Evolutionary conservation across 1,140 invertebrate genomes (phyloP), one percentile per base, ranked within the genome.

Genomic region (Zeugodacus cucurbitae): DNA sequence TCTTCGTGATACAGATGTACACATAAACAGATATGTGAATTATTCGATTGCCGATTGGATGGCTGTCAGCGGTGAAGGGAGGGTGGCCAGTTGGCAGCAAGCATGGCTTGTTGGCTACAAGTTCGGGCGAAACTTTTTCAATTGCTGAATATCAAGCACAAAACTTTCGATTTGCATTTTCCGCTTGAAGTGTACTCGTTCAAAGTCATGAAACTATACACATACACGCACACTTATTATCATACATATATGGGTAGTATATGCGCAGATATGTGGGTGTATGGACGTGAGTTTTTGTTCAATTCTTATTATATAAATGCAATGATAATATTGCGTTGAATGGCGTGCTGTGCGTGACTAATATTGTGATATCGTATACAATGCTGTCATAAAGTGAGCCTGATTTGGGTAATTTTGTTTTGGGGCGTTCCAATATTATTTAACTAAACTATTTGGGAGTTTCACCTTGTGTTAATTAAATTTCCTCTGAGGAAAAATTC

Each of bases 81-180:
- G 8, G 64, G 70, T 20, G 70, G 37, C 41, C 5, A 41, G 32
- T 37, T 74, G n/a, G 17, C 20, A 14, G 37, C 37, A 74, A 7
- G 34, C 34, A 74, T 44, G 37, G 70, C 4, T 74, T 37, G 32
- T 74, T 74, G 70, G 70, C 1, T 74, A 74, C 34, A 74, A 74
- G 70, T 74, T 74, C 26, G 70, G 14, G 14, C 17, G 34, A 74
- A 74, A 74, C 34, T 74, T 74, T 74, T 74, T 74, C 70, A 74
- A 74, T 74, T 74, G 70, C 70, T 37, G 70, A 74, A 41, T 41
- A 17, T 41, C 37, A 74, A 74, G 70, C 20, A 34, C 5, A 74
- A 74, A 74, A 74, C 70, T 74, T 74, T 74, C 70, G 70, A 37
- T 41, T 74, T 74, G 34, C 32, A 74, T 74, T 74, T 74, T 74